Conservation (phyloP, 2,888 invertebrate genomes). For the Anodontia alba region DNA sequence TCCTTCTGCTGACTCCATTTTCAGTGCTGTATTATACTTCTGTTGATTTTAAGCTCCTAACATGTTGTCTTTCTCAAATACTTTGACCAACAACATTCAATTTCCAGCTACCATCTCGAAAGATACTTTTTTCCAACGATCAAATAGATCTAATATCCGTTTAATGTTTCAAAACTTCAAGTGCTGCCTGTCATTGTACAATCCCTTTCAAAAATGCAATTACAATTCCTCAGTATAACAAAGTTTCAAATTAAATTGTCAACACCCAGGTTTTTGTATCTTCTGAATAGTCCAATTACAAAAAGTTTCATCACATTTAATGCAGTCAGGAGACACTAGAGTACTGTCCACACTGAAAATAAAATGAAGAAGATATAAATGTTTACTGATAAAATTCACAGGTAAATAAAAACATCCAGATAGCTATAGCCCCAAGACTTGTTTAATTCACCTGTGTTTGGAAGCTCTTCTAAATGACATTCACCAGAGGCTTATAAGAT, state of each 20-base stretch:
- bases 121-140: neutral
- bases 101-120: neutral
- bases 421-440: constrained; percentile 3
- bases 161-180: neutral
- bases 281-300: constrained; percentile 8
- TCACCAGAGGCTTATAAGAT: constrained; percentile 23
- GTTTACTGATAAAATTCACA: constrained; percentile 35
- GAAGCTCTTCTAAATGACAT: neutral
- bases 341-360: constrained; percentile 7
- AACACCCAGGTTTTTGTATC: constrained; percentile 7
- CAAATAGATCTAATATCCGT: neutral
- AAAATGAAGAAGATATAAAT: constrained; percentile 44
- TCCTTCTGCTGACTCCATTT: constrained; percentile 59
- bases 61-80: neutral
- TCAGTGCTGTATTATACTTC: neutral
- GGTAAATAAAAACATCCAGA: constrained; percentile 22
- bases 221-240: neutral
- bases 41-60: neutral
- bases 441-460: constrained; percentile 17
- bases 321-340: neutral
- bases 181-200: neutral
- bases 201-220: neutral
- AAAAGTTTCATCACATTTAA: constrained; percentile 2
- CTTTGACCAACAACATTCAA: neutral
- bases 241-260: constrained; percentile 17